phyloP scores from a whole-genome alignment of 2,797 vertebrate genomes.

The Megaceryle alcyon region DNA sequence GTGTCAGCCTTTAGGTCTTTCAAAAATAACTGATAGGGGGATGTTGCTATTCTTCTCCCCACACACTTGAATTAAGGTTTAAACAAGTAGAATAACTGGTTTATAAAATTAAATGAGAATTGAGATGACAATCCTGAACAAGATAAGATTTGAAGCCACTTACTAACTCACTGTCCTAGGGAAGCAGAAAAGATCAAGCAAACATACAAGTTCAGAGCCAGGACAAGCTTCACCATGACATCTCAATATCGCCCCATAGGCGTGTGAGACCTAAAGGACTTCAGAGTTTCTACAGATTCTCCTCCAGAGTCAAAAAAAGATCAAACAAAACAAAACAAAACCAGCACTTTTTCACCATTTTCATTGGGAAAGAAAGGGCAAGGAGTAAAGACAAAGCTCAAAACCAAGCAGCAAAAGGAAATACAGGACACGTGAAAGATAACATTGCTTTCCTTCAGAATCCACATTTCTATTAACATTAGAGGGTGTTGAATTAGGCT shows the following conservation, averaged over 20 bases:
- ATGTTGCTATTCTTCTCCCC: not conserved
- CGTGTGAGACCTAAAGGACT: not conserved
- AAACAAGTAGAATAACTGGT: not conserved
- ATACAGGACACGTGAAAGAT: not conserved
- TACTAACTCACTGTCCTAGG: not conserved
- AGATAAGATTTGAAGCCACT: not conserved
- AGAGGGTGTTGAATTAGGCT: rapidly evolving
- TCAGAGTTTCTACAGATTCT: not conserved
- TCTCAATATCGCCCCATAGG: not conserved
- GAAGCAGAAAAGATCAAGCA: not conserved
- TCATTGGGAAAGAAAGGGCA: not conserved
- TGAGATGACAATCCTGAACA: not conserved
- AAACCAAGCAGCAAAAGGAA: not conserved
- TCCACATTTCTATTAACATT: not conserved
- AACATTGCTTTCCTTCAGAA: not conserved
- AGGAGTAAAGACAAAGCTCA: not conserved
- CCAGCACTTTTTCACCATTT: not conserved
- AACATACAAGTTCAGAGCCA: not conserved
- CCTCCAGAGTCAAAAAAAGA: not conserved
- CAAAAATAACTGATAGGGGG: not conserved
- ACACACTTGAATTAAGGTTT: not conserved
- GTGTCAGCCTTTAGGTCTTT: not conserved
- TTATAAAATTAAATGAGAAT: not conserved
- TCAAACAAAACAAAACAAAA: too few species aligned
- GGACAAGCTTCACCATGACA: not conserved